A percentile compares a stretch with the other conserved stretches of the same genome.
Conservation (phyloP, 2,888 invertebrate genomes). For the Dolomedes plantarius region DNA sequence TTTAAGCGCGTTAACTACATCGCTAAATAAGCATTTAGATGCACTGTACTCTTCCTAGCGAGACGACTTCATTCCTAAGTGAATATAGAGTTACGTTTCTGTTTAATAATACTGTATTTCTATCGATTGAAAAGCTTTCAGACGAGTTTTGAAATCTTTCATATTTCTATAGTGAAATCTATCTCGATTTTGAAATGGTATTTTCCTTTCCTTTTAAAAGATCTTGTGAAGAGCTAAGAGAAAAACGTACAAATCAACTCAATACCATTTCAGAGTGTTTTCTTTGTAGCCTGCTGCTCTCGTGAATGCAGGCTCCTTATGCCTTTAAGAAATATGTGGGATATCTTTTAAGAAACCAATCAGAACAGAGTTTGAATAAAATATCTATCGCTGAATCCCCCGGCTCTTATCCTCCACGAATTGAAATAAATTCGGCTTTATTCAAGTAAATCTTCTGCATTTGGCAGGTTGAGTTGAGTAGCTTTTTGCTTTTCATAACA, state of each 20-base stretch:
- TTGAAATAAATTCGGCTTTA: neutral
- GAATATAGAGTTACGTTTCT: conserved; percentile 8
- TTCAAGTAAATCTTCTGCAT: neutral
- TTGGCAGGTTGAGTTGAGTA: neutral
- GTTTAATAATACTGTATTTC: conserved; percentile 14
- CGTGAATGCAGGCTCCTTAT: conserved; percentile 4
- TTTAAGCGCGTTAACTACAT: too few relatives aligned
- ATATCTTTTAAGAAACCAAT: conserved; percentile 6
- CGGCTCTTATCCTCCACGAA: neutral
- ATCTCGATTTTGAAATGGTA: conserved; percentile 34
- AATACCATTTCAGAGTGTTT: conserved; percentile 22
- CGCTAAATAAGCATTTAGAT: too few relatives aligned
- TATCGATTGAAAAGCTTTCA: conserved; percentile 52
- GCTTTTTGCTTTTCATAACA: too few relatives aligned
- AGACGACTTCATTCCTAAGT: neutral
- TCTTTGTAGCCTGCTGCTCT: conserved; percentile 9
- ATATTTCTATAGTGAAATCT: conserved; percentile 18
- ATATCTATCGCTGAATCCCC: neutral
- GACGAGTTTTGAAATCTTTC: conserved; percentile 22
- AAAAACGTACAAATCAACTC: conserved; percentile 41
- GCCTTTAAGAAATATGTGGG: neutral
- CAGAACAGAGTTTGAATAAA: neutral
- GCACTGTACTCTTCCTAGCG: neutral
- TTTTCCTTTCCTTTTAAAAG: conserved; percentile 36
- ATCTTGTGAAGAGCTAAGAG: conserved; percentile 24